Evolutionary conservation across 2,797 vertebrate species (phyloP).

Genomic region (Sorex maritimensis): DNA sequence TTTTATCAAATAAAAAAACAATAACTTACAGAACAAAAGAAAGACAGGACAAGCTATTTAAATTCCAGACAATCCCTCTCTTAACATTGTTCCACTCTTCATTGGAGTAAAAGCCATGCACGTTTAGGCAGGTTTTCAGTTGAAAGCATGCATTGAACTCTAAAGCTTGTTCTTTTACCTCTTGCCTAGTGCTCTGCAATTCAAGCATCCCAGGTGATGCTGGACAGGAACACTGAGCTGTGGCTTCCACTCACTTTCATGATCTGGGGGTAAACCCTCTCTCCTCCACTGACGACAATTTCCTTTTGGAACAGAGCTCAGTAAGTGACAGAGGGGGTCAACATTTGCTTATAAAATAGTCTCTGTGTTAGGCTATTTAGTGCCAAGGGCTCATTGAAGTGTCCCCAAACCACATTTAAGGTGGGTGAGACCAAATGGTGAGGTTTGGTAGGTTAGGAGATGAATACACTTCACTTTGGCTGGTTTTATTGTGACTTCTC

Average conservation of each 20-base stretch:
- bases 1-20: too few species aligned
- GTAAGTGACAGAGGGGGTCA: neutral
- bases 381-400: neutral
- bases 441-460: neutral
- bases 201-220: neutral
- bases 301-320: neutral
- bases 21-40: neutral
- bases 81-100: neutral
- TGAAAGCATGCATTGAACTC: neutral
- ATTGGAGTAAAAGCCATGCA: neutral
- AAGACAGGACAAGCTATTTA: neutral
- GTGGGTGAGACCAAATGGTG: neutral
- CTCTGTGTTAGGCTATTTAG: neutral
- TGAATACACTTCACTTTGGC: neutral
- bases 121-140: neutral
- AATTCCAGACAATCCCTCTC: neutral
- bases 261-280: neutral
- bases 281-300: too few species aligned
- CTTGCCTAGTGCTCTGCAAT: neutral
- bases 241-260: rapidly evolving
- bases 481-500: neutral
- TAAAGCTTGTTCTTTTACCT: neutral
- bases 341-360: neutral
- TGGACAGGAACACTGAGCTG: neutral
- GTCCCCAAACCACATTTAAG: neutral